Evolutionary conservation across 2,888 invertebrate species (phyloP), one percentile per base, ranked within the genome.

Genomic region (Vesta saturnalis): DNA sequence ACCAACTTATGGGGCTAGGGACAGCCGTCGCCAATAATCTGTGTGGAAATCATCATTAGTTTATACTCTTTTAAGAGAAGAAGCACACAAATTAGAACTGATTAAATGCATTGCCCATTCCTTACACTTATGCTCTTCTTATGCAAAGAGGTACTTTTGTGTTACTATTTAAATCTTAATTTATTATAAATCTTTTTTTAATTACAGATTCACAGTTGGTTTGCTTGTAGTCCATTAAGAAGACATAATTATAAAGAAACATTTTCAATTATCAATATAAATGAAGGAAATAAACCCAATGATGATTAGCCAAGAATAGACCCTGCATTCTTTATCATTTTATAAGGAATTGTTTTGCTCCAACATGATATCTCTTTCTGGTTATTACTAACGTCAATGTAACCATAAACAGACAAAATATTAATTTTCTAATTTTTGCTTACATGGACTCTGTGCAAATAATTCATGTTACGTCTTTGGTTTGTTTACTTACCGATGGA

Each of bases 81-180:
- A 43, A 43, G 43, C 43, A 3, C 43, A 43, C 43, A 43, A 43
- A n/a, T 43, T 43, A 43, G n/a, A 43, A 43, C 10, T 43, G 43
- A 43, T 43, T 14, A 43, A 43, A 43, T 43, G 43, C 43, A 43
- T 43, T 43, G 43, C 43, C 43, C 43, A 43, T 43, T 43, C 43
- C 43, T n/a, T 43, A 43, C 43, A 43, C 43, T 8, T 8, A 43
- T 8, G n/a, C n/a, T 43, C 43, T 43, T n/a, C n/a, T 43, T 2
- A 2, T 43, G 43, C 43, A 8, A 8, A 5, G 8, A n/a, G 43
- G 43, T 5, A 43, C 30, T 30, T 30, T 30, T 30, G 30, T n/a
- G n/a, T 30, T 30, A 4, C 4, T 30, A 30, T 30, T 30, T 30
- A 30, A 30, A 30, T 30, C 10, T 30, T 30, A 30, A 30, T 30